phyloP scores from a whole-genome alignment of 2,113 vertebrate genomes.

The western clawed frog (Xenopus tropicalis) region DNA sequence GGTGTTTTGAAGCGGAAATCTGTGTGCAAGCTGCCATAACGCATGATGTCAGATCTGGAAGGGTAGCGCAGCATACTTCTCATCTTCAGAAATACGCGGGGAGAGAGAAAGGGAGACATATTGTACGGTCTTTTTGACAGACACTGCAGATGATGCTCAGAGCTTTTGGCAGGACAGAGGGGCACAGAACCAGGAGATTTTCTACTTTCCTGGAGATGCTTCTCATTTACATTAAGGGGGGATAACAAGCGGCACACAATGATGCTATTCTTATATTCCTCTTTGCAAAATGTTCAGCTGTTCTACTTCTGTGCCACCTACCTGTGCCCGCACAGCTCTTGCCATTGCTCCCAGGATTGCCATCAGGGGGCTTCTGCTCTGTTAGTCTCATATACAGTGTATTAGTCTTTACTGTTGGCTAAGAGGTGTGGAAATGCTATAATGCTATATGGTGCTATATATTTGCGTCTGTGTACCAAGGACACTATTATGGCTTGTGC shows the following conservation, averaged over 20 bases:
- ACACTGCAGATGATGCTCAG: conserved; percentile 55
- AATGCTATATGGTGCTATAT: too few species aligned
- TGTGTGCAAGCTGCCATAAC: conserved; percentile 23
- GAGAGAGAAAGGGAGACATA: conserved; percentile 50
- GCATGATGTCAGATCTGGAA: conserved; percentile 37
- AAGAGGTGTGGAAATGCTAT: too few species aligned
- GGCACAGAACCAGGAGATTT: conserved; percentile 45
- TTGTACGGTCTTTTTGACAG: conserved; percentile 49
- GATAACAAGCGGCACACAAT: background rate
- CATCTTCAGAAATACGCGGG: conserved; percentile 7
- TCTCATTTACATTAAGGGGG: conserved; percentile 40
- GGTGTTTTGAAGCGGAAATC: conserved; percentile 20
- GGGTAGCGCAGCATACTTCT: conserved; percentile 8
- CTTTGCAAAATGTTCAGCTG: background rate
- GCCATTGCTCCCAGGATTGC: too few species aligned
- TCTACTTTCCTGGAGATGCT: conserved; percentile 12
- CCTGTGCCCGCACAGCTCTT: background rate
- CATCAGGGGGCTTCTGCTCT: too few species aligned
- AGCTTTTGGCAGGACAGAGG: conserved; percentile 54
- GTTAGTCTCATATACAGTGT: too few species aligned
- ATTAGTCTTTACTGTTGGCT: too few species aligned
- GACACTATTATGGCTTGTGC: too few species aligned
- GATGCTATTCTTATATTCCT: background rate
- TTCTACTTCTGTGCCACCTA: background rate
- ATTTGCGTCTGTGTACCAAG: too few species aligned